Evolutionary conservation across 1,140 invertebrate genomes (phyloP).

Genomic region (Orchesella cincta): DNA sequence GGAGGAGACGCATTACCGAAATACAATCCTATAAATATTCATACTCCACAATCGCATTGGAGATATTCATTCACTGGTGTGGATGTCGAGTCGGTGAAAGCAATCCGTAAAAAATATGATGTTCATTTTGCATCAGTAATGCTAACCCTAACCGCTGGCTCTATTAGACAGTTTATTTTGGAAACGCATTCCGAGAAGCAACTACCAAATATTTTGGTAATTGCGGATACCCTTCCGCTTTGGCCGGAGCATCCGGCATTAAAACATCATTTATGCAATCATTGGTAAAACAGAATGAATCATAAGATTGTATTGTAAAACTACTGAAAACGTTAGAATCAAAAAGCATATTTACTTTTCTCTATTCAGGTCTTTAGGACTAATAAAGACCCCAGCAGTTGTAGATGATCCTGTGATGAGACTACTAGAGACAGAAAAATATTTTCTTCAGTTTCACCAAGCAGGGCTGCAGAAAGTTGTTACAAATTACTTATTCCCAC

Average conservation of each 20-base stretch:
- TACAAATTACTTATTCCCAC: slow-evolving; percentile 2
- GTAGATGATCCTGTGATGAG: not conserved
- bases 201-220: not conserved
- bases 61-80: not conserved
- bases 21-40: not conserved
- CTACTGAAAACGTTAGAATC: not conserved
- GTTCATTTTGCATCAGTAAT: slow-evolving; percentile 24
- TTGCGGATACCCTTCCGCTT: slow-evolving; percentile 10
- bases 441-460: slow-evolving; percentile 15
- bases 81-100: not conserved
- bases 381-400: not conserved
- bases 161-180: slow-evolving; percentile 8
- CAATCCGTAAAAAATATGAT: slow-evolving; percentile 23
- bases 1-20: not conserved
- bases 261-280: slow-evolving; percentile 7
- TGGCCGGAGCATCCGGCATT: slow-evolving; percentile 9
- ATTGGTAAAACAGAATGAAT: not conserved
- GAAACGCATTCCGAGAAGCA: slow-evolving; percentile 16
- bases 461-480: slow-evolving; percentile 11
- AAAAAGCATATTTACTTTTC: not conserved
- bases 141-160: slow-evolving; percentile 2
- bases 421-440: not conserved
- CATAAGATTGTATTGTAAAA: not conserved
- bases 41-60: slow-evolving; percentile 14
- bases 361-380: slow-evolving; percentile 9